Evolutionary conservation across 1,140 invertebrate species (phyloP), one percentile per base, ranked within the genome.

Genomic region (Drosophila auraria): DNA sequence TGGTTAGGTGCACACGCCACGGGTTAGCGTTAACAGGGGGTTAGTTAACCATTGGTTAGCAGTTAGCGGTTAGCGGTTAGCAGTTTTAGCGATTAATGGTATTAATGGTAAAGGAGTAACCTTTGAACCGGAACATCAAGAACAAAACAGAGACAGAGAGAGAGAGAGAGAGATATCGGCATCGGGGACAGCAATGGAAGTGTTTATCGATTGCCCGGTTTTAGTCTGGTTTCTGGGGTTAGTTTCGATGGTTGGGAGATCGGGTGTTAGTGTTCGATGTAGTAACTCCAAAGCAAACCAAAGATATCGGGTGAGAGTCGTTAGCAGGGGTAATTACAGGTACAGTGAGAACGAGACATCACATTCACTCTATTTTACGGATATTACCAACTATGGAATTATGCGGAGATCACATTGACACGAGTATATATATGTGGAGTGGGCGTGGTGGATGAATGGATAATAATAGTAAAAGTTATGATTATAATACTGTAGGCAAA

Each of bases 401-500:
- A 83, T 44, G 74, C 71, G 76, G 71, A 83, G 44, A 49, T 47
- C 33, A 25, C 14, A 68, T 45, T 49, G 25, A 80, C 47, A 65
- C 44, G 58, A 63, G 50, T 60, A 23, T 9, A 51, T 12, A 36
- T 33, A 47, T 68, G 27, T 53, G 25, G 51, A 65, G 68, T 69
- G 63, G 62, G 47, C 45, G 30, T 54, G 50, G 47, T 50, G 47
- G 36, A 68, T 75, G 53, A 45, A 80, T 74, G 58, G 45, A 69
- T 49, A 45, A 44, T 44, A 17, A 45, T 40, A 56, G 1, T 36
- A 36, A 36, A 23, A 23, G 33, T 66, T 27, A 33, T 20, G 38
- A 53, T 66, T 36, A 47, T 44, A 59, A 58, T 78, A 78, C 77
- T 77, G 68, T 65, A 83, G 71, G 64, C 64, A 80, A 75, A 61